Evolutionary conservation across 2,888 invertebrate genomes (phyloP), one percentile per base, ranked within the genome.

Genomic region (Standfussiana lucernea): DNA sequence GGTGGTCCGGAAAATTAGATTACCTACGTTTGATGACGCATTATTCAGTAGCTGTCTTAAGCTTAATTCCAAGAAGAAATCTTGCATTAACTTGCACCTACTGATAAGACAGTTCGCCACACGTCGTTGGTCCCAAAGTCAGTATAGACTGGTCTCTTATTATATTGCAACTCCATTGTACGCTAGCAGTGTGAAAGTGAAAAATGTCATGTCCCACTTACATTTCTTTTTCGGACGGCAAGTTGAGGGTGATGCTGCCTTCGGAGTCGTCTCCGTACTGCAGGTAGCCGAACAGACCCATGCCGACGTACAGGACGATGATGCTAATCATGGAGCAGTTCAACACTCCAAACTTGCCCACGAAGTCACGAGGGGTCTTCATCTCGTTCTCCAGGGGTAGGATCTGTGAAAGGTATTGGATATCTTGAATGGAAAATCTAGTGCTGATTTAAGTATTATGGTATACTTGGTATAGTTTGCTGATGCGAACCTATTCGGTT

Each of bases 311-410:
- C n/a, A 99, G 94, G 13, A 97, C 91, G 3, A 99, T 97, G 79
- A 99, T 99, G 72, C 97, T 96, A 5, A 98, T 93, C 99, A 99
- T 99, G 1, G 98, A 97, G 86, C 97, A 97, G 92, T 99, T 99
- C 24, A 99, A 95, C 0, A 99, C 99, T 6, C 99, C 99, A 79
- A 97, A 98, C 66, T 97, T 97, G 18, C 98, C 98, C 2, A 98
- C 98, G 94, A 99, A 99, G 65, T 97, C 97, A 88, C 97, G 97
- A 0, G 99, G 99, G 0, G 98, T 97, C 93, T 98, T 98, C 99
- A 99, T 99, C 93, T 99, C 98, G 93, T 99, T 99, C 94, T 99
- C 99, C 87, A 99, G 93, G 0, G 99, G 99, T 92, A 99, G 97
- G 59, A 99, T 98, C 99, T 99, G 90, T 11, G 92, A 70, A 68